phyloP scores from a whole-genome alignment of 2,888 invertebrate genomes.

The Drosophila flavopinicola region DNA sequence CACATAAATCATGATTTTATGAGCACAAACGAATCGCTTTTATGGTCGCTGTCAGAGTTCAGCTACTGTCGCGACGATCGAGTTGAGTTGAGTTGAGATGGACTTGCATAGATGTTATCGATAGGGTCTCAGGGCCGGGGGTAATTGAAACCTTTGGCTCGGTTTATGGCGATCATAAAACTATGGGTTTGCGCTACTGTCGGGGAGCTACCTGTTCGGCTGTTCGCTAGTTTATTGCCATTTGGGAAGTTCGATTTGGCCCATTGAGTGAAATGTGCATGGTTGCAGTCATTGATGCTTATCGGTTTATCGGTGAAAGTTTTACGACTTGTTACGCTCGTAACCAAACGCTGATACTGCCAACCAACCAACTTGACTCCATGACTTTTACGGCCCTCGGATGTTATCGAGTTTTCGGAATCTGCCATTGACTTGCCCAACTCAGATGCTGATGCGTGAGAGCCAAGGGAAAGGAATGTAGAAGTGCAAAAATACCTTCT shows the following conservation, averaged over 20 bases:
- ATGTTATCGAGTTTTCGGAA: constrained; percentile 46
- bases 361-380: not conserved
- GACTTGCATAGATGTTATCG: constrained; percentile 39
- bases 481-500: constrained; percentile 8
- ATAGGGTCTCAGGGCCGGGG: constrained; percentile 18
- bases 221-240: constrained; percentile 42
- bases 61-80: constrained; percentile 45
- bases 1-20: constrained; percentile 60
- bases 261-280: constrained; percentile 52
- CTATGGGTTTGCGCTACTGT: constrained; percentile 46
- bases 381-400: constrained; percentile 35
- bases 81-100: constrained; percentile 16
- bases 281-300: constrained; percentile 54
- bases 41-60: constrained; percentile 28
- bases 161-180: constrained; percentile 67
- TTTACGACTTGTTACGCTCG: constrained; percentile 67
- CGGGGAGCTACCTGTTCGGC: constrained; percentile 34
- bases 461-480: constrained; percentile 2
- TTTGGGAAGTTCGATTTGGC: constrained; percentile 53
- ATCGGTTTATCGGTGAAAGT: constrained; percentile 72
- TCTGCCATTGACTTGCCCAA: constrained; percentile 20
- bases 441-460: constrained; percentile 27
- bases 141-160: constrained; percentile 63
- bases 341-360: constrained; percentile 35
- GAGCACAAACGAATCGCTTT: constrained; percentile 40